Evolutionary conservation across 2,113 vertebrate genomes (phyloP).

Genomic region (Nothoprocta perdicaria): DNA sequence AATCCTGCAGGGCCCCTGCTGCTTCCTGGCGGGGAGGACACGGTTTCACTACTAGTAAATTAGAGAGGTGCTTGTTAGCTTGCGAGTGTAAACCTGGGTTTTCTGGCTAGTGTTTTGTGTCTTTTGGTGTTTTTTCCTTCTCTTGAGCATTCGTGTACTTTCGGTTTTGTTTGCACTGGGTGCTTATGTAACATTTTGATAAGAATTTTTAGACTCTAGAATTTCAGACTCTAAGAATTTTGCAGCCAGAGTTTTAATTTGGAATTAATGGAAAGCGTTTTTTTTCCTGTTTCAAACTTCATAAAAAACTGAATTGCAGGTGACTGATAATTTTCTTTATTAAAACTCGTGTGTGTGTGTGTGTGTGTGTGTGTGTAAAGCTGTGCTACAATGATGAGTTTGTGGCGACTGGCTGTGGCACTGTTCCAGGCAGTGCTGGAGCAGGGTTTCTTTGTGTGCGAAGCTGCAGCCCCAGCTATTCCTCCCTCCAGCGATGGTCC

Average conservation of each 20-base stretch:
- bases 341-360: too few species aligned
- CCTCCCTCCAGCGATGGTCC: slow-evolving; percentile 37
- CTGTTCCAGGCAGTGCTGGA: slow-evolving; percentile 27
- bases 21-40: neutral
- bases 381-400: neutral
- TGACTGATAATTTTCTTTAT: neutral
- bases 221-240: neutral
- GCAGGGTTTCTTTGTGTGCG: neutral
- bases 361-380: neutral
- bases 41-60: neutral
- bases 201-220: neutral
- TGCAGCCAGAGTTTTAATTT: too few species aligned
- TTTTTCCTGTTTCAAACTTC: neutral
- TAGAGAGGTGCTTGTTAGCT: neutral
- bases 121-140: neutral
- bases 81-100: neutral
- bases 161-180: neutral
- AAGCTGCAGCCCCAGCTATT: slow-evolving; percentile 44
- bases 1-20: neutral
- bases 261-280: neutral
- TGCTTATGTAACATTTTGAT: neutral
- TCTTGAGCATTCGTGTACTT: neutral
- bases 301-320: neutral
- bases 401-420: slow-evolving; percentile 22
- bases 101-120: neutral